Percentiles rank a stretch among this genome's conserved stretches.
Evolutionary conservation across 2,888 invertebrate genomes (phyloP).

Genomic region (Pimpla rufipes): DNA sequence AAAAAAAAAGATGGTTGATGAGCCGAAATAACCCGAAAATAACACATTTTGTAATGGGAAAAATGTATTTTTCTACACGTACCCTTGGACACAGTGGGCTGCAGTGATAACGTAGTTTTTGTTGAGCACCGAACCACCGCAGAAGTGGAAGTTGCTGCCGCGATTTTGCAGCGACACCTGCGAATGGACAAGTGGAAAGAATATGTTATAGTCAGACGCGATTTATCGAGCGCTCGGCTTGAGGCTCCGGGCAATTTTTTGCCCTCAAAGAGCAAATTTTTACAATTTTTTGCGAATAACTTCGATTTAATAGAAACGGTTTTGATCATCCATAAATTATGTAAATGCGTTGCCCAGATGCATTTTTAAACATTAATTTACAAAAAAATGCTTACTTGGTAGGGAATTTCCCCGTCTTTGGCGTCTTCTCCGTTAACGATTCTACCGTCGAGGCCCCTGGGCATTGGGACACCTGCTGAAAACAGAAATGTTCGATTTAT

Average conservation of each 20-base stretch:
- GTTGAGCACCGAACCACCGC: slow-evolving; percentile 76
- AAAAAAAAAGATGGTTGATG: neutral
- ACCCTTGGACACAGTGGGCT: slow-evolving; percentile 76
- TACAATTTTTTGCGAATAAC: neutral
- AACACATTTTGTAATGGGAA: neutral
- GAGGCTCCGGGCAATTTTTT: neutral
- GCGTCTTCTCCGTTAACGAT: slow-evolving; percentile 74
- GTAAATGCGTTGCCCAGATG: neutral
- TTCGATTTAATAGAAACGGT: neutral
- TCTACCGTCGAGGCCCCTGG: slow-evolving; percentile 40
- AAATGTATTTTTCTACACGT: slow-evolving; percentile 33
- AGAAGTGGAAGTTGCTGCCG: slow-evolving; percentile 67
- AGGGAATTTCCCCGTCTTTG: slow-evolving; percentile 77
- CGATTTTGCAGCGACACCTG: slow-evolving; percentile 74
- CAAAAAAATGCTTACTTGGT: slow-evolving; percentile 73
- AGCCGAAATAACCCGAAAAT: neutral
- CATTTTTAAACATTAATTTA: neutral
- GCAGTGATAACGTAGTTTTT: slow-evolving; percentile 75
- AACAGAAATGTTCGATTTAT: neutral
- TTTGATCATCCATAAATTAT: neutral
- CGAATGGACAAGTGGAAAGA: slow-evolving; percentile 3
- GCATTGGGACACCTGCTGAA: slow-evolving; percentile 53
- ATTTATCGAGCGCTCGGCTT: neutral
- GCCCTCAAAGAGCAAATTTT: too few species aligned
- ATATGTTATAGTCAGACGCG: neutral